Evolutionary conservation across 2,888 invertebrate species (phyloP).

Genomic region (Hypercompe scribonia): DNA sequence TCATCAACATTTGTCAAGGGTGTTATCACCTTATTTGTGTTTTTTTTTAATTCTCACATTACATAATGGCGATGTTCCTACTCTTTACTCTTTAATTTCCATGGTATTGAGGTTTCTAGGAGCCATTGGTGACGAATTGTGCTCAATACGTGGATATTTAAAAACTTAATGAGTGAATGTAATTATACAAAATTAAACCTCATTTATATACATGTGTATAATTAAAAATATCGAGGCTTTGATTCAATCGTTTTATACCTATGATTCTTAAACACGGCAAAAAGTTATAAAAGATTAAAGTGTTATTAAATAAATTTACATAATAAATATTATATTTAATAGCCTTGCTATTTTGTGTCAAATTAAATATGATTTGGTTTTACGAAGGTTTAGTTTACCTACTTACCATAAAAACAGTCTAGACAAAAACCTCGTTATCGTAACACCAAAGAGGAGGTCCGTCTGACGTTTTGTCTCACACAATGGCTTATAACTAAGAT

Average conservation of each 20-base stretch:
- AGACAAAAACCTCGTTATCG: conserved; percentile 48
- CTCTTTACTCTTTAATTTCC: background rate
- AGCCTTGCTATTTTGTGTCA: conserved; percentile 12
- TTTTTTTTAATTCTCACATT: background rate
- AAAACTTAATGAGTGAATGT: background rate
- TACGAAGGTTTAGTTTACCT: conserved; percentile 26
- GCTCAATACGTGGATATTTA: background rate
- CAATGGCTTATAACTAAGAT: conserved; percentile 33
- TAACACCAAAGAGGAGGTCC: conserved; percentile 53
- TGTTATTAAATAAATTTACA: conserved; percentile 2
- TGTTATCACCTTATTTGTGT: background rate
- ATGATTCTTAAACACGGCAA: background rate
- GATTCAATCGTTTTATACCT: background rate
- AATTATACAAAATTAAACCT: background rate
- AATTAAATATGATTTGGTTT: conserved; percentile 30
- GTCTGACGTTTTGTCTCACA: conserved; percentile 36
- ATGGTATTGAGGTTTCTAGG: background rate
- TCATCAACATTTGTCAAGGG: background rate
- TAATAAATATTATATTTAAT: conserved; percentile 12
- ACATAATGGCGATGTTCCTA: too few relatives aligned
- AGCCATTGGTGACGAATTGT: background rate
- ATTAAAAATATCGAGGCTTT: background rate
- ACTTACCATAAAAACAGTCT: conserved; percentile 48
- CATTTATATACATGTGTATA: background rate
- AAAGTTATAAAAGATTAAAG: background rate